These are phyloP conservation scores for Philopedon plagiatum DNA, from an alignment of 2,888 invertebrate genomes.

Conservation along the genomic window DNA sequence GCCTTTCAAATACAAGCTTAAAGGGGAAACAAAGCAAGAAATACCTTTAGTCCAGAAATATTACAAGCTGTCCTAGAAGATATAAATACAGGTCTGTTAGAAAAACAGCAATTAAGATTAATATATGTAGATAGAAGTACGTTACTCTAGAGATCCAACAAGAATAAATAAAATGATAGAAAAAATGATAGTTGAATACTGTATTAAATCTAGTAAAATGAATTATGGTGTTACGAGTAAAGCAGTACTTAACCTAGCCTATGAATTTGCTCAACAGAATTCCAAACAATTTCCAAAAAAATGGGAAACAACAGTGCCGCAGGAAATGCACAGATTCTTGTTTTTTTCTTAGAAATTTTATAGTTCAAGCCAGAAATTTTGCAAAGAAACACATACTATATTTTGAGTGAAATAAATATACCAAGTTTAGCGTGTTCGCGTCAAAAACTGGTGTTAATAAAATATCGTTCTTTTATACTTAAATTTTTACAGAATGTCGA, in stretches of 20 bases:
- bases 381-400: too few relatives aligned
- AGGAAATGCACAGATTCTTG: neutral
- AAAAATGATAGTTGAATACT: neutral
- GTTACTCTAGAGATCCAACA: too few relatives aligned
- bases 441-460: too few relatives aligned
- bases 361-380: too few relatives aligned
- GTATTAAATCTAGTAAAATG: too few relatives aligned
- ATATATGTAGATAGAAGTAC: too few relatives aligned
- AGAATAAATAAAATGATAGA: too few relatives aligned
- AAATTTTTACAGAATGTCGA: too few relatives aligned
- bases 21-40: slow-evolving; percentile 17
- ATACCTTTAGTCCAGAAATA: neutral
- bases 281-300: neutral
- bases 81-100: neutral
- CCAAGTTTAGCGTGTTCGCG: too few relatives aligned
- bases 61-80: neutral
- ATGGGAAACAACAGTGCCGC: neutral
- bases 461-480: too few relatives aligned
- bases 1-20: slow-evolving; percentile 13
- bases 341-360: neutral
- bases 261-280: neutral
- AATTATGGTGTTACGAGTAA: too few relatives aligned
- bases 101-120: neutral
- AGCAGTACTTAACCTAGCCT: neutral
- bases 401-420: too few relatives aligned